A percentile compares a stretch with the other conserved stretches of the same genome.
Evolutionary conservation across 2,113 vertebrate species (phyloP).

Genomic region (Saguinus midas): DNA sequence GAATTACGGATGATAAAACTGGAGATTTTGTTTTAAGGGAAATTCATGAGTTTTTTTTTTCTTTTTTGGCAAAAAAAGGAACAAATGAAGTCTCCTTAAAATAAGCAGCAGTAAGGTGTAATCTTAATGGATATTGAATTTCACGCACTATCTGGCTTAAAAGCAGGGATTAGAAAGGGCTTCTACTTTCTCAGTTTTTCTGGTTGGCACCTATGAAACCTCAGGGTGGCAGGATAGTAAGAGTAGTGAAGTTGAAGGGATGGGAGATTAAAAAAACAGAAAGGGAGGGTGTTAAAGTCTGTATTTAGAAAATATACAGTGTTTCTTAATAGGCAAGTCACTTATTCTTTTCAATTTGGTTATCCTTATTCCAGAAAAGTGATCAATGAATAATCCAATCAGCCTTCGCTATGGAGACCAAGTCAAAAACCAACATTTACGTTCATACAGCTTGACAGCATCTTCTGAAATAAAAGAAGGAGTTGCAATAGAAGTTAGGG

Average conservation of each 20-base stretch:
- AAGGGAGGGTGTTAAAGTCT: background rate
- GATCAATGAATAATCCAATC: background rate
- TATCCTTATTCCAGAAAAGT: background rate
- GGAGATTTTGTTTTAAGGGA: constrained; percentile 26
- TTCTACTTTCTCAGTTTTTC: background rate
- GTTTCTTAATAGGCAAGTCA: background rate
- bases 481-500: background rate
- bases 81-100: constrained; percentile 25
- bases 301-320: background rate
- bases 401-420: background rate
- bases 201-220: background rate
- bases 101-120: constrained; percentile 43
- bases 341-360: background rate
- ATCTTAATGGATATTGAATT: constrained; percentile 35
- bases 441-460: background rate
- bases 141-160: background rate
- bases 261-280: background rate
- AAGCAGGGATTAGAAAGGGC: background rate
- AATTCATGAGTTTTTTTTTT: constrained; percentile 49
- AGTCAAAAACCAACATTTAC: background rate
- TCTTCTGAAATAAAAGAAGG: background rate
- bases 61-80: constrained; percentile 46
- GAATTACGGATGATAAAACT: constrained; percentile 51
- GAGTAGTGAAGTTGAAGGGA: background rate
- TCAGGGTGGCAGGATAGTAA: background rate